Conservation (phyloP, 2,888 invertebrate species). For the Drosophila falleni region DNA sequence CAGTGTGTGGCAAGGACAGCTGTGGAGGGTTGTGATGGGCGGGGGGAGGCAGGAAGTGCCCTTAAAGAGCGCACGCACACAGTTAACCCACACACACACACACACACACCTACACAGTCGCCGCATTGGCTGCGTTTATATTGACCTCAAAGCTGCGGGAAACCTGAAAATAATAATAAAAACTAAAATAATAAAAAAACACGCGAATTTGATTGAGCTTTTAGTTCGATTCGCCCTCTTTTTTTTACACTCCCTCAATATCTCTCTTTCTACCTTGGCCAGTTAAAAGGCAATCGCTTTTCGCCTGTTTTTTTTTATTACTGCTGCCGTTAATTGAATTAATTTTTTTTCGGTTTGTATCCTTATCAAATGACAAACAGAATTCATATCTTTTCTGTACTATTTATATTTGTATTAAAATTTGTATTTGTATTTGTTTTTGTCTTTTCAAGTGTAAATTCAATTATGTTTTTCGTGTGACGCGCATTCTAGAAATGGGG, state of each 20-base stretch:
- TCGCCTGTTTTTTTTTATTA: slow-evolving; percentile 60
- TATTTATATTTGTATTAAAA: slow-evolving; percentile 14
- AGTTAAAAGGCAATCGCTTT: slow-evolving; percentile 54
- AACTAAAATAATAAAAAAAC: slow-evolving; percentile 35
- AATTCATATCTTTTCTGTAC: slow-evolving; percentile 50
- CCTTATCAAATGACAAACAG: slow-evolving; percentile 66
- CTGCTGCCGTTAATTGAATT: slow-evolving; percentile 72
- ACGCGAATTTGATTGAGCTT: slow-evolving; percentile 74
- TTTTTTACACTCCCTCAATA: not conserved
- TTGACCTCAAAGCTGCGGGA: slow-evolving; percentile 38
- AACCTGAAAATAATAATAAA: slow-evolving; percentile 27
- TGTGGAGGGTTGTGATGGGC: not conserved
- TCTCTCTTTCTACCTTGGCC: not conserved
- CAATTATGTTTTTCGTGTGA: slow-evolving; percentile 78
- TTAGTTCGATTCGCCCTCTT: slow-evolving; percentile 32
- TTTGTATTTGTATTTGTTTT: slow-evolving; percentile 13
- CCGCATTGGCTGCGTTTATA: slow-evolving; percentile 39
- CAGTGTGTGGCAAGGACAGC: slow-evolving; percentile 64
- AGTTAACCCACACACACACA: slow-evolving; percentile 26
- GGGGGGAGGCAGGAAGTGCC: slow-evolving; percentile 64
- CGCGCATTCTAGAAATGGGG: slow-evolving; percentile 37
- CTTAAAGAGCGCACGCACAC: slow-evolving; percentile 63
- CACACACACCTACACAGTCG: slow-evolving; percentile 19
- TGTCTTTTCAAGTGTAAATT: slow-evolving; percentile 69
- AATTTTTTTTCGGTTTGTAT: slow-evolving; percentile 51